These are phyloP conservation scores for Stichopus chloronotus DNA, from an alignment of 35 echinoderm and acorn worm species.

Conservation along the genomic window DNA sequence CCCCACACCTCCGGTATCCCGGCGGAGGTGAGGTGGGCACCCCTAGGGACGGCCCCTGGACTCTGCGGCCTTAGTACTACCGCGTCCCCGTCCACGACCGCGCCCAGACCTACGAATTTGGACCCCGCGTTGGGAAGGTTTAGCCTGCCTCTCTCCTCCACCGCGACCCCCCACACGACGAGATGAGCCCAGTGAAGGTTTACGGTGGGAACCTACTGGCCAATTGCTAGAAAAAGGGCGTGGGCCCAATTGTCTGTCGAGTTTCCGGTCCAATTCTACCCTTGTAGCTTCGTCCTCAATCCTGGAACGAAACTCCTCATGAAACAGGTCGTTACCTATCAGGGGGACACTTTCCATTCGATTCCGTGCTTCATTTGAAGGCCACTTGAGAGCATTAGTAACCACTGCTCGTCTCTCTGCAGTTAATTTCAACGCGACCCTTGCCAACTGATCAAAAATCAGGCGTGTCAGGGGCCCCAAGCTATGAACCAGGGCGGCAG, in stretches of 20 bases:
- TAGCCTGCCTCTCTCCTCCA: too few relatives aligned
- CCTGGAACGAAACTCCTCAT: slow-evolving; percentile 14
- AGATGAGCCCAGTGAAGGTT: too few relatives aligned
- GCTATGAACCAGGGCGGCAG: slow-evolving; percentile 7
- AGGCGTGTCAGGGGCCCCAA: slow-evolving; percentile 4
- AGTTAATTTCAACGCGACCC: background rate
- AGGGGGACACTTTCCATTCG: background rate
- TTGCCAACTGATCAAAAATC: slow-evolving; percentile 17
- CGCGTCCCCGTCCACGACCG: too few relatives aligned
- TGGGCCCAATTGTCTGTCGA: too few relatives aligned
- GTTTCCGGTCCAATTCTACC: background rate
- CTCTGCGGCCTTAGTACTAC: too few relatives aligned
- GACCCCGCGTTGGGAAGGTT: too few relatives aligned
- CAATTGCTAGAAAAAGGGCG: too few relatives aligned
- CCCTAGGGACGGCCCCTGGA: background rate
- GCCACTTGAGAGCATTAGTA: background rate
- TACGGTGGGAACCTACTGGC: too few relatives aligned
- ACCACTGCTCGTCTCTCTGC: background rate
- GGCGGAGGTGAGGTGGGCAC: background rate
- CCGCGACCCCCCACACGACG: too few relatives aligned
- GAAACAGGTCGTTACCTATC: background rate
- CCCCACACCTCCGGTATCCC: background rate
- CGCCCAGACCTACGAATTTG: too few relatives aligned
- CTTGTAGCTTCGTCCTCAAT: background rate
- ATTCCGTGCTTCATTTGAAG: too few relatives aligned